Base-by-base conservation (phyloP, 2,113 vertebrate genomes). In the Corvus hawaiiensis region DNA sequence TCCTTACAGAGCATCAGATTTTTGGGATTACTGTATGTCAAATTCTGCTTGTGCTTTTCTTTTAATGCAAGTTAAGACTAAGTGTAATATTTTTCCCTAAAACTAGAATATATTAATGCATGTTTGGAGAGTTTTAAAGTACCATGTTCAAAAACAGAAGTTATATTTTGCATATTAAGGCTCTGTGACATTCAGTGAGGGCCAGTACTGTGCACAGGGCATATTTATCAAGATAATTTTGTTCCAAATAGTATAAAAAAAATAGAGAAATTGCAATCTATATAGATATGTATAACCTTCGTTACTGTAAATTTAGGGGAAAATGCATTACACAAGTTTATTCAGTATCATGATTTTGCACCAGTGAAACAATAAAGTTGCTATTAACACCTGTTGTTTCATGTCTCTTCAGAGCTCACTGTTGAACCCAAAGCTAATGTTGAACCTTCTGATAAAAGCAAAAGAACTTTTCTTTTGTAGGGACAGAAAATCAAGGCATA, bases 341-440 rank as follows among this genome's bases (percentile, higher is more conserved):
- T 95, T 96, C 91, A 41, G 87, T 98, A 97, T 96, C 93, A 96
- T 96, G 80, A 96, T 96, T 98, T 98, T 98, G 95, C 98, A 98
- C 97, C 98, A 93, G 96, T 98, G 97, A 97, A 97, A 98, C 96
- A 98, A 98, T 98, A 98, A 98, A 98, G 94, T 98, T 98, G 96
- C 95, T 98, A 97, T 98, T 98, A 98, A 98, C 98, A 96, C 54
- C 79, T 94, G 55, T 74, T 94, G 91, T 95, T 92, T 83, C 91
- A 81, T 96, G 94, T 91, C 84, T 96, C 69, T 95, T 93, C 75
- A 73, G 82, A 97, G 93, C 86, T 89, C 56, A 24, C 46, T 84
- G 37, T 66, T 91, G 86, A 95, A 91, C n/a, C 28, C 37, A 82
- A 14, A 86, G 55, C 55, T 83, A 54, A 56, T 54, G 18, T 32